phyloP scores from a whole-genome alignment of 2,888 invertebrate genomes.

The Apamea anceps region DNA sequence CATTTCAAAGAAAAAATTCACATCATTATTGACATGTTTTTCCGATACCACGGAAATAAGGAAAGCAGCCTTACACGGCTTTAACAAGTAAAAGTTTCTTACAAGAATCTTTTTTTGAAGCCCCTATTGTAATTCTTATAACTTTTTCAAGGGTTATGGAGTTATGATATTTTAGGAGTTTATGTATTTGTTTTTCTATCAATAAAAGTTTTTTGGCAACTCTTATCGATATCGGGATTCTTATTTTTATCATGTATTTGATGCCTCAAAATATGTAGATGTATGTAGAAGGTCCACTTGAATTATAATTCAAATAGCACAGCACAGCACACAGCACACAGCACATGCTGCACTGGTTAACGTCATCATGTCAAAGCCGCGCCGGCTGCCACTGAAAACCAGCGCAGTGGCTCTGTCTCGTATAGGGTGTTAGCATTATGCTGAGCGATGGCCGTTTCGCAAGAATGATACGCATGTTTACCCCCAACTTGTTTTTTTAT shows the following conservation, averaged over 20 bases:
- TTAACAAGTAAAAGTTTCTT: background rate
- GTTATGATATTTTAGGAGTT: background rate
- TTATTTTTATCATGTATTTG: background rate
- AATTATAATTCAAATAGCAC: background rate
- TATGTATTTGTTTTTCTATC: constrained; percentile 16
- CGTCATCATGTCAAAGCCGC: too few species aligned
- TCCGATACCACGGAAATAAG: background rate
- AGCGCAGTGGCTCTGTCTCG: too few species aligned
- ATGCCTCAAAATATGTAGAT: background rate
- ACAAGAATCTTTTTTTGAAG: background rate
- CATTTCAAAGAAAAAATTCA: background rate
- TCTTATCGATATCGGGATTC: background rate
- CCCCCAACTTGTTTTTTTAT: too few species aligned
- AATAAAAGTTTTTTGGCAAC: constrained; percentile 27
- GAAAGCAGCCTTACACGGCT: too few species aligned
- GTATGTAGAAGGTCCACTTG: background rate
- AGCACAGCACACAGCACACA: too few species aligned
- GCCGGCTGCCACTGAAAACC: too few species aligned
- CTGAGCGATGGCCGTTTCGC: too few species aligned
- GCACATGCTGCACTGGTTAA: too few species aligned
- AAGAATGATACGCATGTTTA: too few species aligned
- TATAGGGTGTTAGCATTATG: too few species aligned
- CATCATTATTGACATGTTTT: background rate
- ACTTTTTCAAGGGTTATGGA: background rate
- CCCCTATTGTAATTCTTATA: constrained; percentile 25